These are phyloP conservation scores for Pachydiplax longipennis DNA, from an alignment of 2,888 invertebrate genomes.

Conservation along the genomic window DNA sequence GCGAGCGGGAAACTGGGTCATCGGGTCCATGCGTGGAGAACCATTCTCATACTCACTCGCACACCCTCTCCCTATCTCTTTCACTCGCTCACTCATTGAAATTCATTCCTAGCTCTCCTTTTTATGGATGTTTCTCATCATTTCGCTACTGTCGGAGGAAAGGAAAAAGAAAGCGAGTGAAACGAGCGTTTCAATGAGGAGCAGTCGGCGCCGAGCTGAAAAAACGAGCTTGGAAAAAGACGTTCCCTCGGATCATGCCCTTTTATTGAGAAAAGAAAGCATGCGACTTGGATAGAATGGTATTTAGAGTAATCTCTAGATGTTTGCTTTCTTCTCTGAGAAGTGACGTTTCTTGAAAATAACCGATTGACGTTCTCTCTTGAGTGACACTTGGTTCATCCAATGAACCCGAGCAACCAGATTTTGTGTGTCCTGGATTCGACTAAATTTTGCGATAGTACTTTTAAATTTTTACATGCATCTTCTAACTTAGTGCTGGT, in stretches of 20 bases:
- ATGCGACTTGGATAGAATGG: neutral
- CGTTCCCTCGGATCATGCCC: neutral
- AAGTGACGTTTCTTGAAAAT: too few species aligned
- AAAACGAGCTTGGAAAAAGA: neutral
- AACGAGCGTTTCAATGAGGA: constrained; percentile 2
- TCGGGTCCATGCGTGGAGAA: constrained; percentile 15
- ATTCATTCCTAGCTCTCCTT: constrained; percentile 3
- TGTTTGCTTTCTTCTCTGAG: too few species aligned
- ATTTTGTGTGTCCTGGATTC: too few species aligned
- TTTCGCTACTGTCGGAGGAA: neutral
- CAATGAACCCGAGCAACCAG: too few species aligned
- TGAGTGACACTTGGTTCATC: too few species aligned
- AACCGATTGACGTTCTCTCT: too few species aligned
- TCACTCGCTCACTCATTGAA: constrained; percentile 3
- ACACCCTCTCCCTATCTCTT: neutral
- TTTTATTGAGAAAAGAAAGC: neutral
- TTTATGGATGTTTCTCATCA: constrained; percentile 33
- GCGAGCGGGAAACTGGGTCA: constrained; percentile 35
- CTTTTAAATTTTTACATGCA: too few species aligned
- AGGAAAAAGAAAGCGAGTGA: constrained; percentile 29
- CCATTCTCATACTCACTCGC: constrained; percentile 10
- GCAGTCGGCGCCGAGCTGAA: neutral
- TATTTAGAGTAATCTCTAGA: too few species aligned
- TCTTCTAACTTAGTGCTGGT: too few species aligned
- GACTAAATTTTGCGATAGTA: too few species aligned